phyloP scores from a whole-genome alignment of 2,888 invertebrate genomes.

The Saturnia pavonia region DNA sequence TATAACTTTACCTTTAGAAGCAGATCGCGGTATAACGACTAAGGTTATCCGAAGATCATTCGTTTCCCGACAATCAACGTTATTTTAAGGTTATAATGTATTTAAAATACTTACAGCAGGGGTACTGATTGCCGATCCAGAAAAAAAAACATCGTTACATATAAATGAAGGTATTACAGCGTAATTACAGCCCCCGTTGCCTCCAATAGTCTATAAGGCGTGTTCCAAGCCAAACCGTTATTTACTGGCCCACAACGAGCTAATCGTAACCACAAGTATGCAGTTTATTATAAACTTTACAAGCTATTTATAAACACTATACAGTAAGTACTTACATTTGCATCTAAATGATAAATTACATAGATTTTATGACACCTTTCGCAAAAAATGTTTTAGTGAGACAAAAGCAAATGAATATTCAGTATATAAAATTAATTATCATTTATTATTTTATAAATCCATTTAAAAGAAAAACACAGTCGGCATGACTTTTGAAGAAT shows the following conservation, averaged over 20 bases:
- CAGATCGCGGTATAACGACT: no score
- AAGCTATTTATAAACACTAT: conserved; percentile 33
- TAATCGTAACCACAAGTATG: conserved; percentile 44
- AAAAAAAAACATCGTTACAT: conserved; percentile 25
- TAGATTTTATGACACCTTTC: background rate
- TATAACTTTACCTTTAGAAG: background rate
- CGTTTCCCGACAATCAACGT: background rate
- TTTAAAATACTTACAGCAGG: background rate
- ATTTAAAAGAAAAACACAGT: no score
- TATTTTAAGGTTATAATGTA: background rate
- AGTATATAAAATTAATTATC: background rate
- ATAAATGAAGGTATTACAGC: conserved; percentile 44
- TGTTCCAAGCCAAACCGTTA: conserved; percentile 54
- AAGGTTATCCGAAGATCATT: background rate
- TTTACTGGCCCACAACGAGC: conserved; percentile 44
- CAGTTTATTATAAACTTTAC: conserved; percentile 43
- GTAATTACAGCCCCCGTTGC: conserved; percentile 44
- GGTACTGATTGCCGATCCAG: background rate
- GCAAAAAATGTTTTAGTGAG: background rate
- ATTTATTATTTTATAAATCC: background rate
- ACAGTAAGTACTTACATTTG: conserved; percentile 30
- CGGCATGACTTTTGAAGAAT: no score
- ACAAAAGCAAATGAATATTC: background rate
- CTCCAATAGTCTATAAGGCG: conserved; percentile 39
- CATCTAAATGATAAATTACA: background rate